A percentile compares a stretch with the other conserved stretches of the same genome.
Evolutionary conservation across 1,140 invertebrate species (phyloP).

Genomic region (Halesus radiatus): DNA sequence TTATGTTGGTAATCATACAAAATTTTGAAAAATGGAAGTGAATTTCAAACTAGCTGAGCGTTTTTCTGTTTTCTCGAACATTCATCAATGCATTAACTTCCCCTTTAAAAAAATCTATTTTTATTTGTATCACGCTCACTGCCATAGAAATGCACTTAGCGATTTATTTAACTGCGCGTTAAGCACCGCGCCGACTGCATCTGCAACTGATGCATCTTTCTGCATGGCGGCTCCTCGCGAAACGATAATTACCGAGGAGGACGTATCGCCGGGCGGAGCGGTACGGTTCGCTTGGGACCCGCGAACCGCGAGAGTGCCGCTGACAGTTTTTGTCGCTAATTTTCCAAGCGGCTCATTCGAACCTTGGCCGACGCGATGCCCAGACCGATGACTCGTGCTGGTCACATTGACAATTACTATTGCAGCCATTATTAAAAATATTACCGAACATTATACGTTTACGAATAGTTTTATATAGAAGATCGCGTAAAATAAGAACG

Average conservation of each 20-base stretch:
- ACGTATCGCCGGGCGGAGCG: too few species aligned
- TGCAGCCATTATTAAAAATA: too few species aligned
- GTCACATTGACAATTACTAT: neutral
- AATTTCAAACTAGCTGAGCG: too few species aligned
- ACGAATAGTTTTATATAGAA: too few species aligned
- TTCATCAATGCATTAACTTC: neutral
- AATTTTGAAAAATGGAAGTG: too few species aligned
- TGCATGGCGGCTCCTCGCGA: slow-evolving; percentile 4
- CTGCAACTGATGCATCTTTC: slow-evolving; percentile 20
- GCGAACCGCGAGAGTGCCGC: neutral
- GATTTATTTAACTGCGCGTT: slow-evolving; percentile 10
- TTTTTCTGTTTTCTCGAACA: too few species aligned
- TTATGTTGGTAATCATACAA: too few species aligned
- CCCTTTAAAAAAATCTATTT: neutral
- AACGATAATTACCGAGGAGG: neutral
- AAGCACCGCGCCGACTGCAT: slow-evolving; percentile 7
- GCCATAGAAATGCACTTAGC: slow-evolving; percentile 3
- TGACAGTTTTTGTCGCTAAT: slow-evolving; percentile 5
- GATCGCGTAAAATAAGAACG: too few species aligned
- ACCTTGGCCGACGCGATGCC: neutral
- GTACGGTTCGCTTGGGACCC: neutral
- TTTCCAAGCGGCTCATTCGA: neutral
- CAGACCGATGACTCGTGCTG: neutral
- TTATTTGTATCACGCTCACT: neutral
- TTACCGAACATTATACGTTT: too few species aligned